These are phyloP conservation scores for Drosophila funebris DNA, from an alignment of 1,140 invertebrate species.

Conservation along the genomic window DNA sequence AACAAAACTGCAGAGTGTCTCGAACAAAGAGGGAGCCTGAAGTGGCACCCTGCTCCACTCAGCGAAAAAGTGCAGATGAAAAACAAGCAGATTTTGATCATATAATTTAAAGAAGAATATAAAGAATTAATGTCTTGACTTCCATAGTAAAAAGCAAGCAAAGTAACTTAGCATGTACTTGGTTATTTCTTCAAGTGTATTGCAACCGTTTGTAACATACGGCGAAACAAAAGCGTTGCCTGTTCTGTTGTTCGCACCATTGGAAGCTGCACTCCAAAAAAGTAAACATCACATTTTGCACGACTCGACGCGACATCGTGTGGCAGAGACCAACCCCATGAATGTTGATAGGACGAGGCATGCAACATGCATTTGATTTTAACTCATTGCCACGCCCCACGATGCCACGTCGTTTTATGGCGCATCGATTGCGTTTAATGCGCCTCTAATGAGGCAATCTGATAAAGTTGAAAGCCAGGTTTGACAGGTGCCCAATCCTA, in stretches of 20 bases:
- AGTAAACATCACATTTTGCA: constrained; percentile 27
- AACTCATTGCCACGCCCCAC: not conserved
- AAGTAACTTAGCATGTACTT: not conserved
- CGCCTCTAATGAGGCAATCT: constrained; percentile 31
- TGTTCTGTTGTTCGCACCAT: constrained; percentile 29
- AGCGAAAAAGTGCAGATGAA: not conserved
- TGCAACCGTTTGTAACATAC: not conserved
- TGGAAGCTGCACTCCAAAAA: constrained; percentile 19
- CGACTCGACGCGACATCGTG: constrained; percentile 9
- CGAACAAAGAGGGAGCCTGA: not conserved
- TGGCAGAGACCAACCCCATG: not conserved
- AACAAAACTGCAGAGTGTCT: constrained; percentile 13
- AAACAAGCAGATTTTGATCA: not conserved
- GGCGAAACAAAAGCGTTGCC: constrained; percentile 29
- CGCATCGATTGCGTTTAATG: constrained; percentile 11
- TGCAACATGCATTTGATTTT: constrained; percentile 7
- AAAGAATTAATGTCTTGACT: no score
- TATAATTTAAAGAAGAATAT: no score
- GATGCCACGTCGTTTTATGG: constrained; percentile 4
- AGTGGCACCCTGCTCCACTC: not conserved
- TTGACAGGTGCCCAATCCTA: constrained; percentile 20
- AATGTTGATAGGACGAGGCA: not conserved
- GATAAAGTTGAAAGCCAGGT: constrained; percentile 21
- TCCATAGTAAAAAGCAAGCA: not conserved
- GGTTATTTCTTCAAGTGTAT: constrained; percentile 12